Conservation (phyloP, 2,888 invertebrate species). For the Agrochola lychnidis region DNA sequence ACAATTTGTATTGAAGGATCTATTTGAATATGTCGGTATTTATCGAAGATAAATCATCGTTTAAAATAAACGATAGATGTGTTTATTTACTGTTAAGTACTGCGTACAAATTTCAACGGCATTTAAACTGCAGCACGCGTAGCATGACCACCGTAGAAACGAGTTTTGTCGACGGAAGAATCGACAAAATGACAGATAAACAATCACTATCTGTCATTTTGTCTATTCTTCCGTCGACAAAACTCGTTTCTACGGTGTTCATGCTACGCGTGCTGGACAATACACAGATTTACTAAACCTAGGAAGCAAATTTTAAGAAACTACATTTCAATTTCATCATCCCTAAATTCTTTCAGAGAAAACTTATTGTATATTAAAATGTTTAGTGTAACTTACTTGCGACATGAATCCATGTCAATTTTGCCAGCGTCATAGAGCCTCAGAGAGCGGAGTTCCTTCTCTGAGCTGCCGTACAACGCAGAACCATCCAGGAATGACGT, state of each 20-base stretch:
- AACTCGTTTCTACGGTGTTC: too few relatives aligned
- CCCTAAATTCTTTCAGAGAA: neutral
- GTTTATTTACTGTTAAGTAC: slow-evolving; percentile 22
- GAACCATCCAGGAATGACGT: slow-evolving; percentile 96
- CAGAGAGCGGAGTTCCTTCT: slow-evolving; percentile 92
- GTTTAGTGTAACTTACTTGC: slow-evolving; percentile 83
- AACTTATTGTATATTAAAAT: neutral
- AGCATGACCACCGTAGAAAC: too few relatives aligned
- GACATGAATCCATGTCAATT: slow-evolving; percentile 92
- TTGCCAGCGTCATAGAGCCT: slow-evolving; percentile 93
- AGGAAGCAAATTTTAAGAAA: slow-evolving; percentile 1
- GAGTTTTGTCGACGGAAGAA: too few relatives aligned
- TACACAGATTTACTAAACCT: slow-evolving; percentile 13
- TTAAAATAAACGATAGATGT: slow-evolving; percentile 26
- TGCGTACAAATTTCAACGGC: neutral
- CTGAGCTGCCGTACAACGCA: slow-evolving; percentile 94
- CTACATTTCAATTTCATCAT: slow-evolving; percentile 12
- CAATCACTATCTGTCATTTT: too few relatives aligned
- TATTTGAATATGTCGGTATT: slow-evolving; percentile 41
- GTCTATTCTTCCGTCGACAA: too few relatives aligned
- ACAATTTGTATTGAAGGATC: slow-evolving; percentile 40
- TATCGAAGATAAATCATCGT: slow-evolving; percentile 34
- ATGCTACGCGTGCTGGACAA: too few relatives aligned
- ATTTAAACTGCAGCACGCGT: too few relatives aligned
- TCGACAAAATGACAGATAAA: too few relatives aligned